phyloP scores from a whole-genome alignment of 2,113 vertebrate genomes.

The Leucosticte australis region DNA sequence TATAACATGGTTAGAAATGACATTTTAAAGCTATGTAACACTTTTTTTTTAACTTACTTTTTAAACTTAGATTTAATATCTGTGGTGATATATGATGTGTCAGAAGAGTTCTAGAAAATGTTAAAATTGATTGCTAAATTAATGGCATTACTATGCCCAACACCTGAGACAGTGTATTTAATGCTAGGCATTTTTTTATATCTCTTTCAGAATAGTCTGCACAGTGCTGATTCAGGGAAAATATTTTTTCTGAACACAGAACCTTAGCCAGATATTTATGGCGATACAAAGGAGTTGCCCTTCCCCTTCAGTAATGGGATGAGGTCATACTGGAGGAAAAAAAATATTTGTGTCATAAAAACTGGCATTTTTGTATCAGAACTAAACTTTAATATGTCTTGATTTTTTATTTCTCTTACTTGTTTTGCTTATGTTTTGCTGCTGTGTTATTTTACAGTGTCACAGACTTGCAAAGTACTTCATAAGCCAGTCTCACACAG shows the following conservation, averaged over 20 bases:
- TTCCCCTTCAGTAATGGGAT: background rate
- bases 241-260: background rate
- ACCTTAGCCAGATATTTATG: background rate
- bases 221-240: background rate
- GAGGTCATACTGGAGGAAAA: background rate
- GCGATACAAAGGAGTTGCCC: background rate
- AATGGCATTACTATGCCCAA: background rate
- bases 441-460: background rate
- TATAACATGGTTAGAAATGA: background rate
- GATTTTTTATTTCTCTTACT: background rate
- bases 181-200: background rate
- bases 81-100: background rate
- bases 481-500: background rate
- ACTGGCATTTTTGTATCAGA: background rate
- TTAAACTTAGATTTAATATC: background rate
- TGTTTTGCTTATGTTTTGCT: background rate
- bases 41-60: background rate
- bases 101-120: conserved; percentile 2
- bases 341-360: background rate
- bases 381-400: background rate
- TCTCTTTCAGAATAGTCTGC: background rate
- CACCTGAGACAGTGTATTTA: background rate
- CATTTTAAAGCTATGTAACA: background rate
- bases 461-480: background rate
- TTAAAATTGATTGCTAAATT: conserved; percentile 5